Evolutionary conservation across 2,113 vertebrate genomes (phyloP), one percentile per base, ranked within the genome.

Genomic region (Dromiciops gliroides): DNA sequence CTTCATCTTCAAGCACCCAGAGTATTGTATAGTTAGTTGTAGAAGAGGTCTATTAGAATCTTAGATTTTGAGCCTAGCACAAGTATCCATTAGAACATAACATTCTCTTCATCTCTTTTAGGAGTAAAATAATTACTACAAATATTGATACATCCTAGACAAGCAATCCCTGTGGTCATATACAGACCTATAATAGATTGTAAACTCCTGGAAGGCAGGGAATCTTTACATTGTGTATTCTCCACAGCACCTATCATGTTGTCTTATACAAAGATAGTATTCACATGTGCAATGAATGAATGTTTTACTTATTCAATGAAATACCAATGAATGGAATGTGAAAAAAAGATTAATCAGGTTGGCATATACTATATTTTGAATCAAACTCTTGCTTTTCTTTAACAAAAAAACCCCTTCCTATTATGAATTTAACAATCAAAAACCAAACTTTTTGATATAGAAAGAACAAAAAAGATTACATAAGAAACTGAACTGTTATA

Each of bases 1-100:
- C 97, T 92, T 75, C 51, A 14, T 95, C 92, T 96, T 44, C 88
- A 95, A 96, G 96, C 50, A 90, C 6, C 14, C 24, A 2, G 0
- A 92, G 53, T 28, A 10, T 22, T 75, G 90, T 19, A 0, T 0
- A 0, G 83, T 93, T 48, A 75, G n/a, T n/a, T n/a, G n/a, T 19
- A 92, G 6, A 60, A 25, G 50, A 93, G 50, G 75, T 48, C 94
- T 53, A 44, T 83, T 83, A 83, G n/a, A 44, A 83, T 44, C 37
- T 83, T 83, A 83, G 67, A 44, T 22, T 83, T 44, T 83, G 37
- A 44, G 22, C 6, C n/a, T 44, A 44, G n/a, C 67, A 83, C n/a
- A 83, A 44, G 19, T 19, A 22, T 16, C 44, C 16, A 75, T n/a
- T 19, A 83, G 67, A 2, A 44, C 6, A 44, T 83, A 83, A 83